phyloP scores from a whole-genome alignment of 2,888 invertebrate genomes.

The Drosophila suboccidentalis region DNA sequence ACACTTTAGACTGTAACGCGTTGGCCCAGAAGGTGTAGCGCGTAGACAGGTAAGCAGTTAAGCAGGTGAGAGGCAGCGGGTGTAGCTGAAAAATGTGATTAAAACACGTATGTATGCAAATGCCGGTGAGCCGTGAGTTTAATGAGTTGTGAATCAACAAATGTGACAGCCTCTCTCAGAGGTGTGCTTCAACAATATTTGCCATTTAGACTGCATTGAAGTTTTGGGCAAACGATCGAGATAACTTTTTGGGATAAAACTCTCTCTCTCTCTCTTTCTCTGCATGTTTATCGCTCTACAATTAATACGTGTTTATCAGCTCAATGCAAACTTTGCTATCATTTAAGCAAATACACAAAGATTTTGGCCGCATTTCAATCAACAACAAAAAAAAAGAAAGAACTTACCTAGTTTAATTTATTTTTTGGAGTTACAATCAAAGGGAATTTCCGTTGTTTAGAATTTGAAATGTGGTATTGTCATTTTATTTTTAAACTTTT shows the following conservation, averaged over 20 bases:
- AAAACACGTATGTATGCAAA: constrained; percentile 64
- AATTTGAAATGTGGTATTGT: constrained; percentile 4
- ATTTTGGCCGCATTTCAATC: constrained; percentile 19
- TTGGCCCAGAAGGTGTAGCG: constrained; percentile 13
- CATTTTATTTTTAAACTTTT: background rate
- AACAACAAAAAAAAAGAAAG: constrained; percentile 1
- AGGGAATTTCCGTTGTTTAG: constrained; percentile 11
- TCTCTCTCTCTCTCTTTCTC: background rate
- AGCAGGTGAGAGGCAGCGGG: background rate
- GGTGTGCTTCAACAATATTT: constrained; percentile 42
- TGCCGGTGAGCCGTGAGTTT: constrained; percentile 56
- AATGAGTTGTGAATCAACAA: constrained; percentile 59
- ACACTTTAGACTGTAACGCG: constrained; percentile 38
- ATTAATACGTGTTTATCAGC: constrained; percentile 25
- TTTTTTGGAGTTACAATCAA: constrained; percentile 9
- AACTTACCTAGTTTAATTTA: constrained; percentile 30
- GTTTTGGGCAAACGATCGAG: background rate
- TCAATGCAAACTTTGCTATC: constrained; percentile 29
- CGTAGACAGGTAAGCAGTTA: background rate
- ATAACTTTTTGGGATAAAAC: constrained; percentile 1
- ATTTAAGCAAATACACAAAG: constrained; percentile 13
- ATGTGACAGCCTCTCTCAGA: constrained; percentile 47
- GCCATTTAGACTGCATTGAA: background rate
- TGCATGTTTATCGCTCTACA: constrained; percentile 11
- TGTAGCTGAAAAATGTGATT: constrained; percentile 40